Evolutionary conservation across 2,113 vertebrate species (phyloP), one percentile per base, ranked within the genome.

Genomic region (Xenopus tropicalis): DNA sequence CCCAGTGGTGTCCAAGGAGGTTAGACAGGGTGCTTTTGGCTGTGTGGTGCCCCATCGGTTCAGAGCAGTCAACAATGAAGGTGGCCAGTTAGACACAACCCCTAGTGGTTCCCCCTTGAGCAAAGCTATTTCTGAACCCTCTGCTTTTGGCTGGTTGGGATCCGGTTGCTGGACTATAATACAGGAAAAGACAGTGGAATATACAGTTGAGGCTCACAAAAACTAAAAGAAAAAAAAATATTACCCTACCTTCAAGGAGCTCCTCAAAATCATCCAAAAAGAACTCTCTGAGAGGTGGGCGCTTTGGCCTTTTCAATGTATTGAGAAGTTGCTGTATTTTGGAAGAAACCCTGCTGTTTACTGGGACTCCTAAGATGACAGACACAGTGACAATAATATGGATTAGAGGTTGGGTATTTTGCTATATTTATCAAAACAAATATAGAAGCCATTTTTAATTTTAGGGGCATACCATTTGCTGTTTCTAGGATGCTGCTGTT

Each of bases 301-400:
- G 94, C 83, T 98, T 98, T 3, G 96, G 95, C 81, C 94, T 92
- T 88, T 97, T 98, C 85, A 98, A 88, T 14, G 96, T 98, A 80
- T 98, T 97, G 14, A 98, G 91, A 72, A 98, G 92, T 86, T 98
- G 96, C 84, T 98, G 96, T 86, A 98, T 98, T 87, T 97, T 98
- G 76, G 95, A 98, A 70, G 96, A 98, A 76, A 98, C 96, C 71
- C 96, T 93, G 86, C 96, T 97, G 85, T 90, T 96, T 82, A 97
- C 95, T 6, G 96, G 95, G 69, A 97, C 94, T 77, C 96, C 96
- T 98, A 85, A 3, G 72, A 19, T 11, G 57, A 43, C 23, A 65
- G 21, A 78, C 0, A 64, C 16, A 48, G 48, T 66, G 46, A 72
- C 64, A 1, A 48, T 48, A 1, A 54, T 54, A 54, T 19, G 16